Conservation (phyloP, 1,140 invertebrate species). For the Platorchestia sp. region DNA sequence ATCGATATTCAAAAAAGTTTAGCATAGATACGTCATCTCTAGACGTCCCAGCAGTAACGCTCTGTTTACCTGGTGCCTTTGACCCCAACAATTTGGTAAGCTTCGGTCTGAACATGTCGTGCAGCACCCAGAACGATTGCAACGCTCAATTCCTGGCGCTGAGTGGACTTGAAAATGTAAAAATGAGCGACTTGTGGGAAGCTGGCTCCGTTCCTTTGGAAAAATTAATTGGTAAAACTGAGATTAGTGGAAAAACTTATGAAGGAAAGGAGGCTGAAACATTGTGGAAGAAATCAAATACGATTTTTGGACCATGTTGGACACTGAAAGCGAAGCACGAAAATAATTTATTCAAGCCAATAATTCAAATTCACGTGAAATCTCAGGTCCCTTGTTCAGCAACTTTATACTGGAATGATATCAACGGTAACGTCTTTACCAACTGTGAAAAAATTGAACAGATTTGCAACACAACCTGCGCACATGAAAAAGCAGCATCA, state of each 20-base stretch:
- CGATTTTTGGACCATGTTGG: constrained; percentile 16
- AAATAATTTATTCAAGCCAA: background rate
- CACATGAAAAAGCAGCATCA: background rate
- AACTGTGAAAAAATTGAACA: constrained; percentile 6
- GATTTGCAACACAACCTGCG: background rate
- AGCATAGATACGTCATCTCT: background rate
- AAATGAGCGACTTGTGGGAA: background rate
- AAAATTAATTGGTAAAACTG: background rate
- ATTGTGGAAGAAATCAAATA: background rate
- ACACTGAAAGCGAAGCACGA: background rate
- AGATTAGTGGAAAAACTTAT: background rate
- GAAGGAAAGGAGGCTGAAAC: background rate
- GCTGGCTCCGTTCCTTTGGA: background rate
- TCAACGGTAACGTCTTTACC: background rate
- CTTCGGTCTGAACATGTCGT: background rate
- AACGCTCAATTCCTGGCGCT: background rate
- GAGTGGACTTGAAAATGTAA: background rate
- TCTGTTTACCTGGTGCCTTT: constrained; percentile 9
- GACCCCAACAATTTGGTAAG: background rate
- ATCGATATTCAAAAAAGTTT: background rate
- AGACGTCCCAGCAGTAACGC: background rate
- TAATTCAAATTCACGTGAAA: background rate
- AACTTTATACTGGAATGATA: background rate
- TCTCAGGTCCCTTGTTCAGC: background rate
- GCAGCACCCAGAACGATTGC: background rate